Conservation (phyloP, 2,113 vertebrate species). For the Pituophis catenifer region DNA sequence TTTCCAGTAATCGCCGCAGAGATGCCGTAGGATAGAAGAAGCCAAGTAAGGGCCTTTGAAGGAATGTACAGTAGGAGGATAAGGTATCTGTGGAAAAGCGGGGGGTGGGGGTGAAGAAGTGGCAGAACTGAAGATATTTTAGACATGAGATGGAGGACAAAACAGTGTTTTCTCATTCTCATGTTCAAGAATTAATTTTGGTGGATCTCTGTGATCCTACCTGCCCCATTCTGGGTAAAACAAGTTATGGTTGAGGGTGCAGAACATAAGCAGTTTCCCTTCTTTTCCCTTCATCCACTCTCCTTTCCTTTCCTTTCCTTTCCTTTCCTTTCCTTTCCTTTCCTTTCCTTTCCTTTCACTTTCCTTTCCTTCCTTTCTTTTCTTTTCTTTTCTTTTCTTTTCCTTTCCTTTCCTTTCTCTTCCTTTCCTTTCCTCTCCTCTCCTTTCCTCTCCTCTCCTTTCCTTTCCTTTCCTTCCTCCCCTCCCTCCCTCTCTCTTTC, state of each 20-base stretch:
- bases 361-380: too few relatives aligned
- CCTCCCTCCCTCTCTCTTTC: too few relatives aligned
- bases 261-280: neutral
- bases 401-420: accelerated
- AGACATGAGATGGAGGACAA: neutral
- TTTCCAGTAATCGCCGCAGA: neutral
- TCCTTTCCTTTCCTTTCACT: too few relatives aligned
- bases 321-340: too few relatives aligned
- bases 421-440: accelerated
- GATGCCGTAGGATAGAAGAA: neutral
- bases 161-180: neutral
- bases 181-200: neutral
- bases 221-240: neutral
- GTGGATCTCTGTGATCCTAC: neutral
- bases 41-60: neutral
- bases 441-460: too few relatives aligned
- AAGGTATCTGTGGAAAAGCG: neutral
- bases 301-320: too few relatives aligned
- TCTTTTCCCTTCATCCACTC: too few relatives aligned
- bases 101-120: neutral
- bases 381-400: too few relatives aligned
- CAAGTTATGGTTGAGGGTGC: neutral
- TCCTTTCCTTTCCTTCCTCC: too few relatives aligned
- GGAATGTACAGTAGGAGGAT: neutral
- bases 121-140: neutral